A percentile compares a stretch with the other conserved stretches of the same genome.
phyloP scores from a whole-genome alignment of 2,888 invertebrate species.

The Tetrapedia diversipes region DNA sequence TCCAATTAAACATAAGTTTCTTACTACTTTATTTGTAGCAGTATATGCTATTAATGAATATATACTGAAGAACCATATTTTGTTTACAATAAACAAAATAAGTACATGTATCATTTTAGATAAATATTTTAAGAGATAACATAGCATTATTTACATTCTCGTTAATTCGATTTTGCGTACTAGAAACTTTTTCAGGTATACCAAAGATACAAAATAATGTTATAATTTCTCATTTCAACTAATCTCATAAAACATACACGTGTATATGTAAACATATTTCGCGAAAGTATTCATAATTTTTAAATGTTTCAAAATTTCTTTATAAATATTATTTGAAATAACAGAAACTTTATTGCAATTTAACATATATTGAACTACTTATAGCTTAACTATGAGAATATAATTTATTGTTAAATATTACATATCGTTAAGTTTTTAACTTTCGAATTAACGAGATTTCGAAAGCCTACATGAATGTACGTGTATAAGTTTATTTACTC shows the following conservation, averaged over 20 bases:
- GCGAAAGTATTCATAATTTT: background rate
- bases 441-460: constrained; percentile 43
- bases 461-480: constrained; percentile 23
- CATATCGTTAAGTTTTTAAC: constrained; percentile 5
- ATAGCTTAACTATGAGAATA: background rate
- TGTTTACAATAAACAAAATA: constrained; percentile 34
- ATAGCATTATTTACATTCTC: constrained; percentile 28
- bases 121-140: constrained; percentile 17
- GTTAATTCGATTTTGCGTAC: constrained; percentile 33
- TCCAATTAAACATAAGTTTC: constrained; percentile 51
- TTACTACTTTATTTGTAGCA: constrained; percentile 45
- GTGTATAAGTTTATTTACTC: constrained; percentile 25
- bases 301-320: background rate
- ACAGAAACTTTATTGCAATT: background rate
- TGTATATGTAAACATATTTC: background rate
- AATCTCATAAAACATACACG: background rate
- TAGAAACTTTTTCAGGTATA: background rate
- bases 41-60: constrained; percentile 31
- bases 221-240: background rate
- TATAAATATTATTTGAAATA: background rate
- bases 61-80: constrained; percentile 31
- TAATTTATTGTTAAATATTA: background rate
- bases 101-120: constrained; percentile 3
- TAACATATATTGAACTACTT: background rate
- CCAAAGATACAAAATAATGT: constrained; percentile 10